Evolutionary conservation across 2,113 vertebrate species (phyloP), one percentile per base, ranked within the genome.

Genomic region (Rousettus leschenaultii): DNA sequence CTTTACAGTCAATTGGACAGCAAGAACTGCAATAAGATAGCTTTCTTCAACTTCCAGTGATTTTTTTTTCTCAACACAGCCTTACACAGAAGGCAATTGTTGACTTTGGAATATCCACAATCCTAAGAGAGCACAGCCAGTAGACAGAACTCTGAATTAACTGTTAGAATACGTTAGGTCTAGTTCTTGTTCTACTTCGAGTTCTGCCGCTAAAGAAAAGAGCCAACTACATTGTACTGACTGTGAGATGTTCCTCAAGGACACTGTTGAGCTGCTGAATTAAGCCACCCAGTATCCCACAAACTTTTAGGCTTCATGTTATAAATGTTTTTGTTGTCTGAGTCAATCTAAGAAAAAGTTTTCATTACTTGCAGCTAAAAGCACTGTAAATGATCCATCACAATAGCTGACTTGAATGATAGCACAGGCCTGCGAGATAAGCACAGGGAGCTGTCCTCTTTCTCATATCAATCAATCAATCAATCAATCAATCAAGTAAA

Each of bases 281-380:
- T 61, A 86, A 86, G 53, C 70, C 95, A 45, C 45, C 14, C n/a
- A 53, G 82, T 45, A 63, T 24, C 57, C 59, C 71, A 74, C 53
- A 65, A n/a, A 66, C 22, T 12, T 80, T 38, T 94, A 45, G 24
- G 75, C 71, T 91, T 97, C 28, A 45, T 91, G n/a, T 94, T 90
- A 74, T 65, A 92, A 89, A 75, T 84, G 51, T 40, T 93, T 94
- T 71, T 59, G 38, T 79, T 92, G 45, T 84, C 66, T 90, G 68
- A 91, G 45, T 95, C 78, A 91, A 14, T 77, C 38, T 78, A 66
- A 70, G 55, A 48, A 84, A 87, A 33, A 9, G 48, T 80, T 94
- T 97, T 87, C 91, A 94, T 80, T 95, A 90, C 85, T 96, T 94
- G 73, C 21, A 85, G 7, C 53, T 91, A 78, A 97, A 75, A 85